Percentiles rank a stretch among this genome's conserved stretches.
phyloP scores from a whole-genome alignment of 2,888 invertebrate genomes.

The Parnassius glacialis region DNA sequence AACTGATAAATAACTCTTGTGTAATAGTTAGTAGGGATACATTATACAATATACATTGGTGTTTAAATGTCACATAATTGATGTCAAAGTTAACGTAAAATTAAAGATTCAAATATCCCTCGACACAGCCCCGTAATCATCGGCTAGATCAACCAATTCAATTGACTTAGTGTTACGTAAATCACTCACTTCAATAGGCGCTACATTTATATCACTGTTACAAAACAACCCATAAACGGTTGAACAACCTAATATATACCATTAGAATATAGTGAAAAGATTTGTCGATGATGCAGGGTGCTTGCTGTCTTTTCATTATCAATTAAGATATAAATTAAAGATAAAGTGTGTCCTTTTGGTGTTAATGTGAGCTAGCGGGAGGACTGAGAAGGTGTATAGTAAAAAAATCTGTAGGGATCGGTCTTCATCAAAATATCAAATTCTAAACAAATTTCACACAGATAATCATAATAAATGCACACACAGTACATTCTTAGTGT shows the following conservation, averaged over 20 bases:
- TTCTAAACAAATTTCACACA: not conserved
- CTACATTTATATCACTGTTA: no score
- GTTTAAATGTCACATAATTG: constrained; percentile 22
- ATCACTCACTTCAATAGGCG: no score
- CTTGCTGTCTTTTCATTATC: not conserved
- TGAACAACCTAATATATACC: not conserved
- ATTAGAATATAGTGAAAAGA: not conserved
- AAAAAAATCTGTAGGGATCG: not conserved
- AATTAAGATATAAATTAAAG: not conserved
- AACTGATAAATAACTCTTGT: constrained; percentile 25
- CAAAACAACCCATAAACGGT: no score
- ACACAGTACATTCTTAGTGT: not conserved
- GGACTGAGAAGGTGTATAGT: not conserved
- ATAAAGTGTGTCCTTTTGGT: not conserved
- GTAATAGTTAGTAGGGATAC: constrained; percentile 25
- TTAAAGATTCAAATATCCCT: not conserved
- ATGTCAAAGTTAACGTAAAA: constrained; percentile 4
- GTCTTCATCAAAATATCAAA: not conserved
- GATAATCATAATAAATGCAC: not conserved
- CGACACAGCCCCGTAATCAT: constrained; percentile 9
- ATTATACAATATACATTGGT: constrained; percentile 22
- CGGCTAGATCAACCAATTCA: not conserved
- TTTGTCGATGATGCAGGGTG: not conserved
- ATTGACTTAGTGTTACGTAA: not conserved
- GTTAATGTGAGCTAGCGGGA: not conserved